Evolutionary conservation across 2,888 invertebrate genomes (phyloP), one percentile per base, ranked within the genome.

Genomic region (Sinelater perroti): DNA sequence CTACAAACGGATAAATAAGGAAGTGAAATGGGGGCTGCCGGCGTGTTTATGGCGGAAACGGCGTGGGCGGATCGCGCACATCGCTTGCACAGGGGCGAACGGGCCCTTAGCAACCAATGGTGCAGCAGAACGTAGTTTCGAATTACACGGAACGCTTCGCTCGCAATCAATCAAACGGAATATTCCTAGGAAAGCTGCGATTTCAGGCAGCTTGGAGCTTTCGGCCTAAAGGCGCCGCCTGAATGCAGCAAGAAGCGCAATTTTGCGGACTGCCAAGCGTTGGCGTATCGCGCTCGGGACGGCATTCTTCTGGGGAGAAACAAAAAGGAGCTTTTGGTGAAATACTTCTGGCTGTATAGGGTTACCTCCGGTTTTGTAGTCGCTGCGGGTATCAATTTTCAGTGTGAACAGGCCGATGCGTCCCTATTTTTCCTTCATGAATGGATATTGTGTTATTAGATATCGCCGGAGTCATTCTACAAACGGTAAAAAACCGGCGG

Each of bases 271-370:
- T 24, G n/a, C 16, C 2, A 36, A 16, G 10, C 36, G 7, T 2
- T 13, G 36, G 10, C 6, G 17, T 67, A n/a, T n/a, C n/a, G n/a
- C n/a, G n/a, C n/a, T n/a, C n/a, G n/a, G n/a, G n/a, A n/a, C n/a
- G n/a, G n/a, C 66, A 67, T 67, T 67, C 67, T 65, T 63, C 62
- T 36, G 6, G 35, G 42, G 30, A 49, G 40, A 56, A 51, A 54
- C 55, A 26, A 38, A 60, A 58, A 61, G 50, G 50, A 55, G 31
- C 53, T 62, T 58, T 63, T 59, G 52, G 51, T 61, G 58, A 62
- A 61, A 42, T 62, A 55, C 49, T 53, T 59, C 46, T 21, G 38
- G 31, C 52, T 33, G 56, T 60, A 56, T 60, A 31, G 28, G 17
- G 33, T 60, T 60, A 55, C 60, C 45, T 35, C 50, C 33, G 56